These are phyloP conservation scores for Camponotus floridanus DNA, from an alignment of 1,140 invertebrate species.

Conservation along the genomic window DNA sequence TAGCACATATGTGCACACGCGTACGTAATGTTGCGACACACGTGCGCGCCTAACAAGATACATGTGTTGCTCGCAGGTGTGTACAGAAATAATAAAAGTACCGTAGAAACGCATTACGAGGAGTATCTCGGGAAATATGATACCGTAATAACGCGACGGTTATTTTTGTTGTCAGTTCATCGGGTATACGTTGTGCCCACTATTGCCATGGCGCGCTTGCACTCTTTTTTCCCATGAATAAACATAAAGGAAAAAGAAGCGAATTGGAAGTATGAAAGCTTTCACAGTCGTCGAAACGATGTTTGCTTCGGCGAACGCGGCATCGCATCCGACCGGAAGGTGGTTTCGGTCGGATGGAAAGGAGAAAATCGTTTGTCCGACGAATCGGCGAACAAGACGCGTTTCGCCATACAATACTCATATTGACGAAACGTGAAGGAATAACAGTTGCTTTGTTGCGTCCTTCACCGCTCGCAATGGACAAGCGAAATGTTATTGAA, in stretches of 20 bases:
- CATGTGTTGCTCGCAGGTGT: not conserved
- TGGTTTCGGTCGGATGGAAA: slow-evolving; percentile 54
- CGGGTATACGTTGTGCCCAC: slow-evolving; percentile 22
- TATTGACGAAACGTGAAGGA: slow-evolving; percentile 39
- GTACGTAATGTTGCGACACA: not conserved
- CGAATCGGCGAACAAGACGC: slow-evolving; percentile 46
- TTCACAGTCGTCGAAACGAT: slow-evolving; percentile 43
- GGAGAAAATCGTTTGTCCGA: slow-evolving; percentile 60
- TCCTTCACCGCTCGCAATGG: not conserved
- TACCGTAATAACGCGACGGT: slow-evolving; percentile 46
- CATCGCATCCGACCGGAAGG: slow-evolving; percentile 39
- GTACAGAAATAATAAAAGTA: slow-evolving; percentile 48
- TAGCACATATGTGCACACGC: slow-evolving; percentile 1
- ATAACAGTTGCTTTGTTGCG: slow-evolving; percentile 19
- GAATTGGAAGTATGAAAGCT: slow-evolving; percentile 54
- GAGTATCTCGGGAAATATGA: slow-evolving; percentile 48
- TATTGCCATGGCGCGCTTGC: not conserved
- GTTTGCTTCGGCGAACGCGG: slow-evolving; percentile 41
- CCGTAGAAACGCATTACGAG: slow-evolving; percentile 33
- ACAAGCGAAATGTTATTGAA: slow-evolving; percentile 35
- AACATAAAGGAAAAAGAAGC: slow-evolving; percentile 45
- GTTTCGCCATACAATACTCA: slow-evolving; percentile 26
- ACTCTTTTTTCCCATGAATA: slow-evolving; percentile 39
- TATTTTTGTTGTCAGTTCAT: slow-evolving; percentile 54
- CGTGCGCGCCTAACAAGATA: not conserved